Base-by-base conservation (phyloP, 2,797 vertebrate genomes). In the Catharus ustulatus region DNA sequence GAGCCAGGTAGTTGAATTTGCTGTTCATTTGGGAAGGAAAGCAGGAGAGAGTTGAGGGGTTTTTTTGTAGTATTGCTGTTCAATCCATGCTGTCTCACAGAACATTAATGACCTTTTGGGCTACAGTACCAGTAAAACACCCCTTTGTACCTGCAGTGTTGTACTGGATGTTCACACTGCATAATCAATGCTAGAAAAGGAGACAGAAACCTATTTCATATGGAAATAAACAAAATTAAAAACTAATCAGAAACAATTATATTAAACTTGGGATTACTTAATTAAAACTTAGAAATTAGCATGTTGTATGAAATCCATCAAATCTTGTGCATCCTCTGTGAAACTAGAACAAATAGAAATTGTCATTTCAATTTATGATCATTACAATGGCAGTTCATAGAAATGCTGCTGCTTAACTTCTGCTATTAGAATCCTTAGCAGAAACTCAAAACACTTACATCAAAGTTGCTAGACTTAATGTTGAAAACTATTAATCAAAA, bases 331-430 rank as follows among this genome's bases (percentile, higher is more conserved):
- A 52, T 26, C 6, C 13, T 73, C 14, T 54, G 27, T 77, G 48
- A 76, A 90, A 88, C 15, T 43, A 71, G 45, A 74, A 74, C 4
- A 59, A 81, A 69, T 20, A 72, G 4, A 80, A 68, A 57, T 14
- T 2, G 73, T 45, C 0, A 22, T 66, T 90, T 86, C 21, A 15
- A 40, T 58, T 89, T 85, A 58, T 27, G 42, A 13, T 59, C 3
- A 85, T 91, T 92, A 94, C 89, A 97, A 93, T 72, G 49, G 48
- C 30, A 72, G 43, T 63, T 90, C 72, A 38, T n/a, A 78, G 48
- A 95, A 82, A 77, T 24, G 49, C 73, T 90, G 84, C 57, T 90
- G 64, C 30, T 71, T 76, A 66, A 69, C 79, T 95, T 96, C 94
- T 96, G 83, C 66, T 94, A 43, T 94, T 87, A 63, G 14, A 84